Percentiles rank a stretch among this genome's conserved stretches.
Evolutionary conservation across 2,113 vertebrate species (phyloP).

Genomic region (Dasypus novemcinctus): DNA sequence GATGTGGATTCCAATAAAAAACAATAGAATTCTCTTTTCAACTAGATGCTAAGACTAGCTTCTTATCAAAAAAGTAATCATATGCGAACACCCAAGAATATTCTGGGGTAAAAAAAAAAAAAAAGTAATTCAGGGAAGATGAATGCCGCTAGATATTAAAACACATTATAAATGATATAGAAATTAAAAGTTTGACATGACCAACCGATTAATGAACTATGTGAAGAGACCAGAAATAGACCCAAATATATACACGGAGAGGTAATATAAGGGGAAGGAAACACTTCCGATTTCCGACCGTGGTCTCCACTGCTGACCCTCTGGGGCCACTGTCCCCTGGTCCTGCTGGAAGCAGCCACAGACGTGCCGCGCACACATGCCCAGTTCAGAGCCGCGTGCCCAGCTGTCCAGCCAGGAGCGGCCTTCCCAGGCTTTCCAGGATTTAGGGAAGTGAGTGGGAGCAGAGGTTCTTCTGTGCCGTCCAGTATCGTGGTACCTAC

Average conservation of each 20-base stretch:
- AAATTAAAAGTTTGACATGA: background rate
- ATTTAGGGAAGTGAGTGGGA: too few species aligned
- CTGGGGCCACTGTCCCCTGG: background rate
- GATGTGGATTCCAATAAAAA: background rate
- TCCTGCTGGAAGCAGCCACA: background rate
- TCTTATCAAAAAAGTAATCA: background rate
- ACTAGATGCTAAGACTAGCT: background rate
- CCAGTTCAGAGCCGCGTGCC: background rate
- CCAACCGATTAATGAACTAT: background rate
- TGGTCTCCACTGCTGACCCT: background rate
- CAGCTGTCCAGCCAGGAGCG: accelerated
- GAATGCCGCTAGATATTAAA: background rate
- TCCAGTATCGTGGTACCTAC: too few species aligned
- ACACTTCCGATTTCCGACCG: background rate
- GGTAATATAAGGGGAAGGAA: background rate
- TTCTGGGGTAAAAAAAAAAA: background rate
- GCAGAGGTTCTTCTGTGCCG: background rate
- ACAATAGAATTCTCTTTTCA: background rate
- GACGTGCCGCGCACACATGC: background rate
- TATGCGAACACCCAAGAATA: background rate
- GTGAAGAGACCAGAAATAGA: background rate
- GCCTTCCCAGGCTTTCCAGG: too few species aligned
- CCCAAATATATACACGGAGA: background rate
- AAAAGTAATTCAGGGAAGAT: background rate
- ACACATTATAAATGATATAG: background rate